Conservation (phyloP, 1,140 invertebrate genomes). For the Cydia splendana region DNA sequence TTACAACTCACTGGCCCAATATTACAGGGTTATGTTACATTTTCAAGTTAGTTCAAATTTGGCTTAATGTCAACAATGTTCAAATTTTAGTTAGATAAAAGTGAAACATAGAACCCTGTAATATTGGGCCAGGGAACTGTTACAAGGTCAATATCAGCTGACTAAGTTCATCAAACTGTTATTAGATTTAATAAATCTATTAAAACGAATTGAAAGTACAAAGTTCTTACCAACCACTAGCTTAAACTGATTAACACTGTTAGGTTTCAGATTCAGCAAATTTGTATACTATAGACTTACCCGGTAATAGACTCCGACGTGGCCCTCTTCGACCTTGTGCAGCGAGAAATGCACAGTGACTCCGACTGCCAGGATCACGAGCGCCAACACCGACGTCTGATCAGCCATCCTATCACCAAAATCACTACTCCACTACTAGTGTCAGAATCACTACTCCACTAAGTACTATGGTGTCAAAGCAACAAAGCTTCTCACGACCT, state of each 20-base stretch:
- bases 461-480: too few relatives aligned
- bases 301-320: conserved; percentile 94
- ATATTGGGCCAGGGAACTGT: too few relatives aligned
- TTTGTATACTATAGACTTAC: conserved; percentile 78
- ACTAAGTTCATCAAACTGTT: neutral
- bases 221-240: too few relatives aligned
- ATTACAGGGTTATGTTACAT: too few relatives aligned
- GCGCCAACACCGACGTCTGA: conserved; percentile 66
- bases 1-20: too few relatives aligned
- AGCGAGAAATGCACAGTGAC: conserved; percentile 79
- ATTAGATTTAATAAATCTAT: neutral
- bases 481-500: neutral
- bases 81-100: too few relatives aligned
- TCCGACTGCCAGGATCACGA: conserved; percentile 68
- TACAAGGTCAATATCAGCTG: neutral
- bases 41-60: too few relatives aligned
- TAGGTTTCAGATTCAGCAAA: too few relatives aligned
- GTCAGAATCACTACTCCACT: neutral
- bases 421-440: neutral
- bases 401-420: conserved; percentile 57
- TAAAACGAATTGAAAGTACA: too few relatives aligned
- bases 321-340: conserved; percentile 92
- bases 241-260: too few relatives aligned
- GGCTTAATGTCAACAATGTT: too few relatives aligned
- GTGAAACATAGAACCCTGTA: too few relatives aligned